Evolutionary conservation across 2,888 invertebrate genomes (phyloP), one percentile per base, ranked within the genome.

Genomic region (Gryllus longicercus): DNA sequence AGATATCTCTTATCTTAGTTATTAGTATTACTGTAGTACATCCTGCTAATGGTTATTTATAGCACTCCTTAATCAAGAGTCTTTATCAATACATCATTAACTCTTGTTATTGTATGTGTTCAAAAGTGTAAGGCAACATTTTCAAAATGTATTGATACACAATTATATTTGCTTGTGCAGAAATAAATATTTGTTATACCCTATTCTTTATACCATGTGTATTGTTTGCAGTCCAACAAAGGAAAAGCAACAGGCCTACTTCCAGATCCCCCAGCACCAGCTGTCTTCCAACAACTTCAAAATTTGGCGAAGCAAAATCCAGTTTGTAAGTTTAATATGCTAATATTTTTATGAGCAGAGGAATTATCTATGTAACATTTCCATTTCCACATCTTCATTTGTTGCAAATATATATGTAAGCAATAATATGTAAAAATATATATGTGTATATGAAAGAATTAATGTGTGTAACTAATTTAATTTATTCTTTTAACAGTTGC

Each of bases 251-350:
- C 83, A 4, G 85, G 85, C 16, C 85, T 89, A 50, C 85, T 89
- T 18, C 87, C 87, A 18, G 87, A 87, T 80, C 87, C 87, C 51
- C 86, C 87, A 50, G 86, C 86, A 63, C 87, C 86, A 79, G 86
- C 86, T n/a, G 87, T 88, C 16, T 86, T 86, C 82, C 86, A 86
- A 78, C 87, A 89, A 50, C 85, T 89, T 49, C 87, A 88, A 83
- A 88, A 87, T 84, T 85, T 89, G 84, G 85, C 88, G 83, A 87
- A 89, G 85, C 87, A 87, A 85, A 86, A 87, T 85, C 86, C 88
- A 82, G 86, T 88, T 83, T 87, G 87, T 87, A 85, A 86, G 87
- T 86, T 78, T 76, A 21, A 38, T 38, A 8, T 38, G 4, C 4
- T 38, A 38, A 38, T 38, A 8, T 38, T 38, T 38, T 38, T 38